Percentiles rank a stretch among this genome's conserved stretches.
These are phyloP conservation scores for Pristiophorus japonicus DNA, from an alignment of 2,113 vertebrate species.

Conservation along the genomic window DNA sequence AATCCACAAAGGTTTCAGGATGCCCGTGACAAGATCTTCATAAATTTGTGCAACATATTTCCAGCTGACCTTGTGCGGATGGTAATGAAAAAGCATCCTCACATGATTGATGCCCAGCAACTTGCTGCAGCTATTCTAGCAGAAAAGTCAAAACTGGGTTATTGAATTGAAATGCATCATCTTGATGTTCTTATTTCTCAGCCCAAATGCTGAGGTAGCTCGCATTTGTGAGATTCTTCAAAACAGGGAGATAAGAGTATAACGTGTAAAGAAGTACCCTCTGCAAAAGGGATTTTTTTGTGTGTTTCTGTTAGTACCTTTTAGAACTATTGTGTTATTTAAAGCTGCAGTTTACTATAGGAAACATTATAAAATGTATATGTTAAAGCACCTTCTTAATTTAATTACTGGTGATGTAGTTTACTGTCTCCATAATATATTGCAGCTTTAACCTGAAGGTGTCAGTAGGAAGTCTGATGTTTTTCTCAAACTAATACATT, in stretches of 20 bases:
- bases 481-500: not conserved
- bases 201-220: conserved; percentile 69
- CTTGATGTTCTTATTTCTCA: conserved; percentile 61
- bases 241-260: conserved; percentile 59
- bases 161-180: conserved; percentile 67
- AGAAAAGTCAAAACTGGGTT: conserved; percentile 82
- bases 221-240: conserved; percentile 73
- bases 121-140: conserved; percentile 88
- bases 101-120: conserved; percentile 86
- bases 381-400: conserved; percentile 25
- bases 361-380: conserved; percentile 12
- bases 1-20: conserved; percentile 60
- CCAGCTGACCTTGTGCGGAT: conserved; percentile 83
- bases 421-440: not conserved
- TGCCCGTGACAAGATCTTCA: conserved; percentile 76
- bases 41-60: conserved; percentile 95
- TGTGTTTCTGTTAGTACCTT: not conserved
- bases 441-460: not conserved
- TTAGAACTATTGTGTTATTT: conserved; percentile 26
- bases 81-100: conserved; percentile 88
- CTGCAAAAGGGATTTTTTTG: not conserved
- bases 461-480: not conserved
- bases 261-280: not conserved
- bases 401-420: not conserved
- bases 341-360: conserved; percentile 22